Evolutionary conservation across 2,113 vertebrate species (phyloP).

Genomic region (Phrynosoma platyrhinos): DNA sequence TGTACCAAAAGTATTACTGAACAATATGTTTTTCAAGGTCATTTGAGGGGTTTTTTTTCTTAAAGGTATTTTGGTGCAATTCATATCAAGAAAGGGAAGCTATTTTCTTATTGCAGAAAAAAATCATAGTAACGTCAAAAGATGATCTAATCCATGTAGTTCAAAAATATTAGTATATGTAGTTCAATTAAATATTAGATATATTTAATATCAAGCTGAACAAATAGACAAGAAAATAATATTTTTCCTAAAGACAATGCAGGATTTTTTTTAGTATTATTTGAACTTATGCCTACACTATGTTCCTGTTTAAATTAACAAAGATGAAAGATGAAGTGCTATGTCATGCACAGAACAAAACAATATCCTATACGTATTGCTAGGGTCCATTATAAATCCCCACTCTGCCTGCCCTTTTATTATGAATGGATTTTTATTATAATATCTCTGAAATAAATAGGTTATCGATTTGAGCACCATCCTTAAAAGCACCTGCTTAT

Average conservation of each 20-base stretch:
- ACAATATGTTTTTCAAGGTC: conserved; percentile 1
- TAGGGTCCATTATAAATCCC: too few species aligned
- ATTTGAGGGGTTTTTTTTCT: background rate
- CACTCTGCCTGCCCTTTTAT: background rate
- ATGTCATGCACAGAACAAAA: background rate
- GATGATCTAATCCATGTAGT: conserved; percentile 19
- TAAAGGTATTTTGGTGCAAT: background rate
- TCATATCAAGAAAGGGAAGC: background rate
- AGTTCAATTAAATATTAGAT: too few species aligned
- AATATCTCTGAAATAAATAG: too few species aligned
- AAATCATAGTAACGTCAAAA: background rate
- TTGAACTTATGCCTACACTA: background rate
- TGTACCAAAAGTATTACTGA: background rate
- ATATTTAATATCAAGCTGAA: conserved; percentile 21
- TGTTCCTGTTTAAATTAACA: background rate
- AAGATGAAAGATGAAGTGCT: background rate
- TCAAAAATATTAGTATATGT: background rate
- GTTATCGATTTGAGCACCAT: background rate
- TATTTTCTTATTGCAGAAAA: background rate
- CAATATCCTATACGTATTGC: too few species aligned
- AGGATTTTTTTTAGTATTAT: background rate
- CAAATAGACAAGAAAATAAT: background rate
- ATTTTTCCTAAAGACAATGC: conserved; percentile 9
- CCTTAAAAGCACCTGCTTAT: background rate
- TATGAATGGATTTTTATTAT: background rate